Base-by-base conservation (phyloP, 2,113 vertebrate genomes). In the Thamnophis sirtalis region DNA sequence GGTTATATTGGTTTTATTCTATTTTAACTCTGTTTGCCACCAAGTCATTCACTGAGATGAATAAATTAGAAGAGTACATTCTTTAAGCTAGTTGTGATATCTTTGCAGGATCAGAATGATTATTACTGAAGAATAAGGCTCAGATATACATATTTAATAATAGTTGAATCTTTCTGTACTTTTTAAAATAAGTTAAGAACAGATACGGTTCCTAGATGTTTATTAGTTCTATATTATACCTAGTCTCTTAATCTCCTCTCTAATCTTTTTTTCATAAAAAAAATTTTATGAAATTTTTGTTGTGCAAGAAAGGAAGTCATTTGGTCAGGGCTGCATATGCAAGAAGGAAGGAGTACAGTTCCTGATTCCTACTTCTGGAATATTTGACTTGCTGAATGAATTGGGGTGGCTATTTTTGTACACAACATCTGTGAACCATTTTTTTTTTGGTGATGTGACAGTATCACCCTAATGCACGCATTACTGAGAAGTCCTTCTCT, bases 221-320 rank as follows among this genome's bases (percentile, higher is more conserved):
- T 55, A 91, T 80, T 80, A 38, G 17, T 38, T 53, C 90, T 19
- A n/a, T 24, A 84, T 0, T 3, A 53, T 94, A 85, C 90, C 43
- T 15, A 80, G 51, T 13, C 60, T 13, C 89, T 94, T 33, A 86
- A 2, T 60, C 43, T 92, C 92, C 80, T n/a, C n/a, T n/a, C n/a
- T n/a, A n/a, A n/a, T n/a, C n/a, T n/a, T n/a, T n/a, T n/a, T n/a
- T n/a, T n/a, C n/a, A n/a, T n/a, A n/a, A n/a, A n/a, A n/a, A n/a
- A n/a, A n/a, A n/a, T n/a, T 73, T 88, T 63, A 3, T 87, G 3
- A 0, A 68, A 1, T 8, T 90, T 93, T 93, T 93, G 51, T 51
- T 93, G 50, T 56, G 56, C 63, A 84, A 90, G 33, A 91, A 92
- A 95, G 89, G 8, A 68, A 91, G 91, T 89, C 28, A 93, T 91